phyloP scores from a whole-genome alignment of 2,888 invertebrate genomes.

The Clivina fossor region DNA sequence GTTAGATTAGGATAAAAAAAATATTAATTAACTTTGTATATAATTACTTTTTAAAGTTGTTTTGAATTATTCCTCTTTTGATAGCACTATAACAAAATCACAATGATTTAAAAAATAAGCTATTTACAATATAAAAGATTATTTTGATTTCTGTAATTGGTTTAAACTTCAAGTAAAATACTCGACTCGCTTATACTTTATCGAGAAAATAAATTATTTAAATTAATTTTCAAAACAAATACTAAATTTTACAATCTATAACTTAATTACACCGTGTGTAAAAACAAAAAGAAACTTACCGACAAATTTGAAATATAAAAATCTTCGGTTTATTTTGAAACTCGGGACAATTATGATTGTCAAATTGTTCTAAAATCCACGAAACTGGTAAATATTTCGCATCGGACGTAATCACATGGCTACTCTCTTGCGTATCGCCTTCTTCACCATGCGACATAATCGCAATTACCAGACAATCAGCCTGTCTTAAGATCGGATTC shows the following conservation, averaged over 20 bases:
- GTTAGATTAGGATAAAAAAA: too few species aligned
- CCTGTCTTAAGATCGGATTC: slow-evolving; percentile 49
- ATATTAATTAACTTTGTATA: too few species aligned
- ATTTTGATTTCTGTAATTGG: too few species aligned
- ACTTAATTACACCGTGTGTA: too few species aligned
- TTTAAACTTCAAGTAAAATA: not conserved
- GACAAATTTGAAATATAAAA: slow-evolving; percentile 72
- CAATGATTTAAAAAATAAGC: too few species aligned
- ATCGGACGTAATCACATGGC: slow-evolving; percentile 63
- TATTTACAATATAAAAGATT: too few species aligned
- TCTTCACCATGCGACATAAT: slow-evolving; percentile 69
- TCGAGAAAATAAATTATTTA: too few species aligned
- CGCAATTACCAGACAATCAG: slow-evolving; percentile 66
- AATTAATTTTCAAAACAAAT: not conserved
- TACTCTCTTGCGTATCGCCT: slow-evolving; percentile 54
- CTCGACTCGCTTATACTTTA: too few species aligned
- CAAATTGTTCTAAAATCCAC: slow-evolving; percentile 63
- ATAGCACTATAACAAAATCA: too few species aligned
- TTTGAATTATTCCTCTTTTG: too few species aligned
- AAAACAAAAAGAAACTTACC: slow-evolving; percentile 50
- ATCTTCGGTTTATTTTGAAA: slow-evolving; percentile 68
- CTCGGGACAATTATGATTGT: slow-evolving; percentile 56
- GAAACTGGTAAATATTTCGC: slow-evolving; percentile 56
- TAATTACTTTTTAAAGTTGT: too few species aligned
- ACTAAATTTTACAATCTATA: not conserved